A percentile compares a stretch with the other conserved stretches of the same genome.
phyloP scores from a whole-genome alignment of 2,113 vertebrate species.

The Trichechus manatus region DNA sequence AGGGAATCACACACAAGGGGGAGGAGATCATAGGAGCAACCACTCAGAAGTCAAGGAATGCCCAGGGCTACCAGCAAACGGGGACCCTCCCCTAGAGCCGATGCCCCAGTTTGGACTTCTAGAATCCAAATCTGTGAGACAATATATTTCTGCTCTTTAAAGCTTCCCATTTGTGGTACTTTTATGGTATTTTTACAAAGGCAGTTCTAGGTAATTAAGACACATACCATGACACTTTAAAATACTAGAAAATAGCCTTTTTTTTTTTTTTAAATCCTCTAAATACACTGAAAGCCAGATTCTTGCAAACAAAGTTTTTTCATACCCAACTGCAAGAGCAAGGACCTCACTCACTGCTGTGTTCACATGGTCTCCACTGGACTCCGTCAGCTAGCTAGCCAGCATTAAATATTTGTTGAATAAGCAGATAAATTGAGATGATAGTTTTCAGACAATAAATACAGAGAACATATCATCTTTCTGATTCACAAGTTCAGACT shows the following conservation, averaged over 20 bases:
- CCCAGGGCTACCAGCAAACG: background rate
- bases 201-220: background rate
- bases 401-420: constrained; percentile 33
- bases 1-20: background rate
- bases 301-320: background rate
- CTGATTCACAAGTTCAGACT: constrained; percentile 34
- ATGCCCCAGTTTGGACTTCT: background rate
- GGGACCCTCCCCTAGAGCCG: background rate
- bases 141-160: background rate
- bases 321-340: background rate
- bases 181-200: background rate
- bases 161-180: background rate
- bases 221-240: background rate
- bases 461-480: background rate
- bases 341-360: background rate
- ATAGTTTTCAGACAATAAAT: background rate
- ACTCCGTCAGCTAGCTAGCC: background rate
- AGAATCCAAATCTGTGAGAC: background rate
- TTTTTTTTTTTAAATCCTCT: background rate
- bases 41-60: background rate
- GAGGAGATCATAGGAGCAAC: background rate
- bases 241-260: background rate
- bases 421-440: background rate
- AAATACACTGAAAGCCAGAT: background rate
- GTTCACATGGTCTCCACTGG: background rate